These are phyloP conservation scores for Synodontis membranacea DNA, from an alignment of 2,113 vertebrate genomes.

Conservation along the genomic window DNA sequence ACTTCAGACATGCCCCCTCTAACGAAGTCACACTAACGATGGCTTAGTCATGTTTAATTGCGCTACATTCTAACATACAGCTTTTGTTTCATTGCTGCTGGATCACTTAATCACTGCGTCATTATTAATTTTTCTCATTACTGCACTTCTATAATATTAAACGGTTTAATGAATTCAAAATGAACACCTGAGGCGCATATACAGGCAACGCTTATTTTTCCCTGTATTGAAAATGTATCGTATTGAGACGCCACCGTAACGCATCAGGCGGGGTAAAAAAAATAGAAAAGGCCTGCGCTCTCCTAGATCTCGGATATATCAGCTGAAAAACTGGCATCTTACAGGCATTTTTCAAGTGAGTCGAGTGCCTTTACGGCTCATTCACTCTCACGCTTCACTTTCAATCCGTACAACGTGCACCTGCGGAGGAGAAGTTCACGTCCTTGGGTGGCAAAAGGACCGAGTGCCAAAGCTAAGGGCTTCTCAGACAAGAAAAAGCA, in stretches of 20 bases:
- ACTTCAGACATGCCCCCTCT: not conserved
- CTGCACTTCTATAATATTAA: too few species aligned
- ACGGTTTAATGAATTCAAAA: not conserved
- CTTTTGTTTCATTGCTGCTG: too few species aligned
- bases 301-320: not conserved
- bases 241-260: not conserved
- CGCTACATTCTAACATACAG: too few species aligned
- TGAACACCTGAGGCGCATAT: not conserved
- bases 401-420: not conserved
- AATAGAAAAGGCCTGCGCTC: not conserved
- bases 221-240: not conserved
- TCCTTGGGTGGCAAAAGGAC: constrained; percentile 19
- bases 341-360: constrained; percentile 26
- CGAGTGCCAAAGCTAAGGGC: not conserved
- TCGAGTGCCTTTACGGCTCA: not conserved
- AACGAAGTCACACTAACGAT: not conserved
- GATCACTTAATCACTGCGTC: too few species aligned
- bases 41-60: not conserved
- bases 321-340: not conserved
- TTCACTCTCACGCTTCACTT: constrained; percentile 6
- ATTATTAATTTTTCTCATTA: too few species aligned
- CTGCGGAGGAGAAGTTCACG: constrained; percentile 16
- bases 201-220: not conserved
- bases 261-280: not conserved
- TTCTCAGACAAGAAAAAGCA: constrained; percentile 15